Base-by-base conservation (phyloP, 2,797 vertebrate species). In the Selene dorsalis region DNA sequence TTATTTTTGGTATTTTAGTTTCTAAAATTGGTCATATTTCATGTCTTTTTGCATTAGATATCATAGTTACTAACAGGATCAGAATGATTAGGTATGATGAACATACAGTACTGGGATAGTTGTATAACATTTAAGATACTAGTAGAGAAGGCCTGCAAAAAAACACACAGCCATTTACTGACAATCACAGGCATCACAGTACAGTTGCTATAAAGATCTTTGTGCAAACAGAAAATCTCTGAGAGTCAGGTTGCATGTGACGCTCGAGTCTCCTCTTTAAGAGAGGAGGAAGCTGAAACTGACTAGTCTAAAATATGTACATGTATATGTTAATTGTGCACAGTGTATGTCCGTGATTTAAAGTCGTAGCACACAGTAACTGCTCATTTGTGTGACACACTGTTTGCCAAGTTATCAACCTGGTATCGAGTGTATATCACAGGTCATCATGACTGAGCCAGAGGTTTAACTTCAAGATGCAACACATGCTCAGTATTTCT, bases 321-420 rank as follows among this genome's bases (percentile, higher is more conserved):
- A 30, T 2, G 10, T 57, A 2, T 18, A 30, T 2, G 18, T 45
- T 39, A 17, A 30, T 4, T 53, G 22, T 7, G 35, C 7, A 30
- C 5, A n/a, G 9, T 38, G 10, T 18, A 30, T 35, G 17, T 3
- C 50, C 39, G 2, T 10, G 30, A 35, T 14, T 30, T 24, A 22
- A 9, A 39, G 17, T 28, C 72, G 8, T 30, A 45, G 35, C 55
- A 18, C 52, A 64, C 17, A 24, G 35, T 24, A 60, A 9, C 28
- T 58, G 41, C 30, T 35, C 32, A 35, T 35, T 59, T 48, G 32
- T 26, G 48, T 53, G 20, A 81, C 45, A 30, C n/a, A 58, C 4
- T 10, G 26, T 45, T 41, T 75, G 48, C 52, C 45, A 57, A 48
- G 41, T 41, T 78, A 66, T 20, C n/a, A 61, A 32, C 22, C 53